Percentiles rank a stretch among this genome's conserved stretches.
These are phyloP conservation scores for Arctocebus calabarensis DNA, from an alignment of 2,797 vertebrate genomes.

Conservation along the genomic window DNA sequence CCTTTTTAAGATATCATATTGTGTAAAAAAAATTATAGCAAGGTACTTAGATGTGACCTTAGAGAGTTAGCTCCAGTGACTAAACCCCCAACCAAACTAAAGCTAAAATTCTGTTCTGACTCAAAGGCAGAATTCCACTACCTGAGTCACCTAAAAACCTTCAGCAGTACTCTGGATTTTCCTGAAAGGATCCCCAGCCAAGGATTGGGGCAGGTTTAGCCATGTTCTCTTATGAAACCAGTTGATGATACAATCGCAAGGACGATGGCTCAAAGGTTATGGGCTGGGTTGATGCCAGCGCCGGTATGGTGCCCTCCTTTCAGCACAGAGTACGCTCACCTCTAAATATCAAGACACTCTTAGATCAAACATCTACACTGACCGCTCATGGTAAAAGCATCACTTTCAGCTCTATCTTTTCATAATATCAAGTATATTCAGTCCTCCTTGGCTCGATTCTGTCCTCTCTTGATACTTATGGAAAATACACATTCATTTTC, in stretches of 20 bases:
- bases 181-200: constrained; percentile 68
- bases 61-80: constrained; percentile 51
- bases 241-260: not conserved
- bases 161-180: constrained; percentile 70
- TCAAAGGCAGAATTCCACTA: constrained; percentile 70
- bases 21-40: constrained; percentile 11
- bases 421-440: not conserved
- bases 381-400: constrained; percentile 13
- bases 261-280: constrained; percentile 41
- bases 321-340: constrained; percentile 28
- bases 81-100: constrained; percentile 51
- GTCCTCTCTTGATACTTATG: constrained; percentile 3
- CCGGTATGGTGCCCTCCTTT: not conserved
- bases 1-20: not conserved
- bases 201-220: constrained; percentile 16
- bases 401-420: not conserved
- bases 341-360: constrained; percentile 1
- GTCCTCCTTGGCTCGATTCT: not conserved
- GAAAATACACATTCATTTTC: constrained; percentile 9
- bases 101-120: constrained; percentile 63
- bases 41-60: constrained; percentile 57
- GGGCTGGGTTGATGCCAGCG: constrained; percentile 8
- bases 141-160: constrained; percentile 74
- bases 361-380: constrained; percentile 22
- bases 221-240: constrained; percentile 53